These are phyloP conservation scores for Palaemon carinicauda DNA, from an alignment of 1,140 invertebrate species.

Conservation along the genomic window DNA sequence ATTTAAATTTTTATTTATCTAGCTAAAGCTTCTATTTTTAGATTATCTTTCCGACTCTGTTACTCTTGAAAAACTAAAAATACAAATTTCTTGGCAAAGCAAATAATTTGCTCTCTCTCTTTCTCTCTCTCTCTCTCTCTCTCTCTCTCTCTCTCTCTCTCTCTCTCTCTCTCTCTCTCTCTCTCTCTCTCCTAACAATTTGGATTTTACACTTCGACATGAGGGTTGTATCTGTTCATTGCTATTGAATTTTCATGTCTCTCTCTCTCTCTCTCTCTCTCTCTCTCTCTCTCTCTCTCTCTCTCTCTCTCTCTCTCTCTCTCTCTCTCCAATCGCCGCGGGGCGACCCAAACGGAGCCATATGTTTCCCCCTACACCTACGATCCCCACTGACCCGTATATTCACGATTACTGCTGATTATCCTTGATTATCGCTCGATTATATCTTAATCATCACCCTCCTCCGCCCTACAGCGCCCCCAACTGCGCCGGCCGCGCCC, in stretches of 20 bases:
- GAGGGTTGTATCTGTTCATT: no score
- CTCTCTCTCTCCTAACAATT: neutral
- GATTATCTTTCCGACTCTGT: no score
- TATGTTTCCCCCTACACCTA: neutral
- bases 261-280: neutral
- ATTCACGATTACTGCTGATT: neutral
- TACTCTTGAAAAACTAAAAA: no score
- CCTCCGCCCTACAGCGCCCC: no score
- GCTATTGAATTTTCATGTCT: neutral
- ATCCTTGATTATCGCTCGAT: no score
- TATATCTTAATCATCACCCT: no score
- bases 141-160: neutral
- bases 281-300: neutral
- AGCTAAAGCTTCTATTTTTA: no score
- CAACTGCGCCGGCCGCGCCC: no score
- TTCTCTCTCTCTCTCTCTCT: neutral
- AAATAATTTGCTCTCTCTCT: neutral
- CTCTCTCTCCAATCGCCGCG: neutral
- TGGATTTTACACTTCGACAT: neutral
- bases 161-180: neutral
- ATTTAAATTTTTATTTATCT: no score
- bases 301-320: neutral
- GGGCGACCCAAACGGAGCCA: no score
- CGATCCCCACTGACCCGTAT: neutral
- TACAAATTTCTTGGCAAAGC: no score